Conservation (phyloP, 2,113 vertebrate species). For the Neodontobutis hainanensis region DNA sequence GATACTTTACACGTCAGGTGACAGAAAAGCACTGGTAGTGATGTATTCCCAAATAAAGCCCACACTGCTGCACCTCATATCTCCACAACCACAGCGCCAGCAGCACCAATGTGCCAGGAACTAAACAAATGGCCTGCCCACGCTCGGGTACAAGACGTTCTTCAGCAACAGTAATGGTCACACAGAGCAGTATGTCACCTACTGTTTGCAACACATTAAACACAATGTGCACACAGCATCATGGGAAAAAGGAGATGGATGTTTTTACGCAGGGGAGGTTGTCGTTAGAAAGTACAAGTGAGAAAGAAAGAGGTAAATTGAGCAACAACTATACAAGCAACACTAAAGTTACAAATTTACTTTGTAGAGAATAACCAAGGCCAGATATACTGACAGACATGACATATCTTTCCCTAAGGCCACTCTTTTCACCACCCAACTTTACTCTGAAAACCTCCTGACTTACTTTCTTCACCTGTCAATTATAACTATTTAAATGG, state of each 20-base stretch:
- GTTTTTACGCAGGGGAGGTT: slow-evolving; percentile 32
- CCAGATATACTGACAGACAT: too few species aligned
- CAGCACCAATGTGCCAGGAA: slow-evolving; percentile 29
- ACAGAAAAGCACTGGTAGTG: not conserved
- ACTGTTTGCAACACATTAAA: slow-evolving; percentile 11
- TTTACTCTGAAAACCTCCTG: too few species aligned
- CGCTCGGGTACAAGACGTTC: slow-evolving; percentile 22
- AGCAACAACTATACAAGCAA: too few species aligned
- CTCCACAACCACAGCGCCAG: not conserved
- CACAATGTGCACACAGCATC: slow-evolving; percentile 11
- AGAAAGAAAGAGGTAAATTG: too few species aligned
- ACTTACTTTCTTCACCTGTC: too few species aligned
- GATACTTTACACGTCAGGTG: too few species aligned
- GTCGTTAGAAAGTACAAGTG: slow-evolving; percentile 13
- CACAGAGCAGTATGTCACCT: too few species aligned
- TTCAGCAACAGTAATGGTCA: slow-evolving; percentile 21
- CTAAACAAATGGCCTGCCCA: slow-evolving; percentile 8
- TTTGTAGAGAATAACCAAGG: too few species aligned
- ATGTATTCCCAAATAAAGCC: not conserved
- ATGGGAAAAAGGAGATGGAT: slow-evolving; percentile 15
- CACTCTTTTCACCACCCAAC: too few species aligned
- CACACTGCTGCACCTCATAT: slow-evolving; percentile 4
- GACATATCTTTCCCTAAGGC: too few species aligned
- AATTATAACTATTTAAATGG: too few species aligned
- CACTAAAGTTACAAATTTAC: too few species aligned